Percentiles rank a stretch among this genome's conserved stretches.
phyloP scores from a whole-genome alignment of 1,140 invertebrate genomes.

The Tetragnatha versicolor region DNA sequence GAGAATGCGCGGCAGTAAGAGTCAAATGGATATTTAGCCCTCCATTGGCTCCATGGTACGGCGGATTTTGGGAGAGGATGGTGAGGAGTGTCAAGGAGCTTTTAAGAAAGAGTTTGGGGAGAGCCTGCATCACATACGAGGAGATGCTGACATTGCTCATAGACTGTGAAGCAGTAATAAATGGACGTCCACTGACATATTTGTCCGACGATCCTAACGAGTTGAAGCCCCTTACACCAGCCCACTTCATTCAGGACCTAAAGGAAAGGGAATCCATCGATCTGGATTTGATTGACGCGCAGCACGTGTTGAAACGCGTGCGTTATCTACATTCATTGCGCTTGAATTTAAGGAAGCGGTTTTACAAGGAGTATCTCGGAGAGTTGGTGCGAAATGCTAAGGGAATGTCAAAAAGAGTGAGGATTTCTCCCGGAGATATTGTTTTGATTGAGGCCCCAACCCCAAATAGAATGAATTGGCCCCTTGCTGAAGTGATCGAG shows the following conservation, averaged over 20 bases:
- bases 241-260: too few relatives aligned
- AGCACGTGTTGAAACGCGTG: background rate
- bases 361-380: background rate
- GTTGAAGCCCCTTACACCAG: background rate
- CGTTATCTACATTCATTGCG: background rate
- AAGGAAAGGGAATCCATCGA: background rate
- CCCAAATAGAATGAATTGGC: background rate
- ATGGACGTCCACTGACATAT: background rate
- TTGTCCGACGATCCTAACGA: background rate
- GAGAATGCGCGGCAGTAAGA: background rate
- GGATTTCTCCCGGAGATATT: background rate
- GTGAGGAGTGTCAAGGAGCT: background rate
- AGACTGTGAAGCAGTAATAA: background rate
- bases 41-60: too few relatives aligned
- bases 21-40: slow-evolving; percentile 17
- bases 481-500: background rate
- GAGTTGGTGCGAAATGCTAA: background rate
- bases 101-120: background rate
- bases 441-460: background rate
- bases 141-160: background rate
- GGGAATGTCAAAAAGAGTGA: background rate
- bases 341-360: background rate
- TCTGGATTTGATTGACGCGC: background rate
- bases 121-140: background rate
- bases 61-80: background rate